These are phyloP conservation scores for Prosapia bicincta DNA, from an alignment of 2,888 invertebrate genomes.

Conservation along the genomic window DNA sequence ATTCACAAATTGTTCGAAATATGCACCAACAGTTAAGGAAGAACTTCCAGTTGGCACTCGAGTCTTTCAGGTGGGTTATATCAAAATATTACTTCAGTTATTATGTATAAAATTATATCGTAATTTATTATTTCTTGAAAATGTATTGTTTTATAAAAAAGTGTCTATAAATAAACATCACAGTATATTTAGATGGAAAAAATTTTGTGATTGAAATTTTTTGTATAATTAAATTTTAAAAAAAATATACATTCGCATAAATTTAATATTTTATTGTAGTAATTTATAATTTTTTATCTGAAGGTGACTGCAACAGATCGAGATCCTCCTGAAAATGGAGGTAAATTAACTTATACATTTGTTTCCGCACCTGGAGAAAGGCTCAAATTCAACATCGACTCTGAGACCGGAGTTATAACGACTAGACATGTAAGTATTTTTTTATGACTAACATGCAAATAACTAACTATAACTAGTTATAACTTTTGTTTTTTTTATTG, in stretches of 20 bases:
- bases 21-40: slow-evolving; percentile 78
- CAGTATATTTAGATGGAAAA: too few relatives aligned
- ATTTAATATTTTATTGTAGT: too few relatives aligned
- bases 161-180: too few relatives aligned
- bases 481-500: too few relatives aligned
- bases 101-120: too few relatives aligned
- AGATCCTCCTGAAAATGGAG: slow-evolving; percentile 70
- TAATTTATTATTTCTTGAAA: too few relatives aligned
- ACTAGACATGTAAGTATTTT: slow-evolving; percentile 59
- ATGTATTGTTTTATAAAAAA: too few relatives aligned
- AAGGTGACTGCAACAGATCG: slow-evolving; percentile 69
- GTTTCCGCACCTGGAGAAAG: slow-evolving; percentile 70
- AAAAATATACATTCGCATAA: slow-evolving; percentile 12
- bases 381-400: slow-evolving; percentile 75
- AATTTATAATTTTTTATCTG: slow-evolving; percentile 28
- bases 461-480: too few relatives aligned
- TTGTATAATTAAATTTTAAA: background rate
- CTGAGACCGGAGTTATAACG: slow-evolving; percentile 68
- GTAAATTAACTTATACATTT: slow-evolving; percentile 78
- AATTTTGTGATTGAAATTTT: background rate
- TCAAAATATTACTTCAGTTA: too few relatives aligned
- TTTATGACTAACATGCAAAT: too few relatives aligned
- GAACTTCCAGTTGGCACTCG: slow-evolving; percentile 67
- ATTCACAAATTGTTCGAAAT: slow-evolving; percentile 78
- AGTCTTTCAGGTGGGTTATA: slow-evolving; percentile 61